phyloP scores from a whole-genome alignment of 2,113 vertebrate species.

The Myotis yumanensis region DNA sequence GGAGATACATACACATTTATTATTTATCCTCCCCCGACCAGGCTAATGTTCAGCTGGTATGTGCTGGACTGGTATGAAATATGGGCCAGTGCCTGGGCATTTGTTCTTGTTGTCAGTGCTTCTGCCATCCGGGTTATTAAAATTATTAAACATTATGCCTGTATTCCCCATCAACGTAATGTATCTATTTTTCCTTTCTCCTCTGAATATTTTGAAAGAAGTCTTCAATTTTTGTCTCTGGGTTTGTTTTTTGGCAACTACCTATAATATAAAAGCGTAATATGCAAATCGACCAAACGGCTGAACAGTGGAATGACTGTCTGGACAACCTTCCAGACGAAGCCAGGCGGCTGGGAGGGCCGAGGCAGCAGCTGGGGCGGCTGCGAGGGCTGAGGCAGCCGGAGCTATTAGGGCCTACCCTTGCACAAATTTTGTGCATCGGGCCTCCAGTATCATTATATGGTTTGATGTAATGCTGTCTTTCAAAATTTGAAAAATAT shows the following conservation, averaged over 20 bases:
- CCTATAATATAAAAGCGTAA: no score
- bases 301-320: no score
- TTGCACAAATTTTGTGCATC: no score
- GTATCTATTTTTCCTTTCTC: conserved; percentile 32
- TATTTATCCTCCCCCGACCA: neutral
- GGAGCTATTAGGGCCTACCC: no score
- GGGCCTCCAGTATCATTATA: neutral
- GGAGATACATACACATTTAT: neutral
- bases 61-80: neutral
- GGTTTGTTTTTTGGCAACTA: neutral
- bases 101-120: neutral
- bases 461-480: neutral
- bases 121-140: neutral
- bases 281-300: no score
- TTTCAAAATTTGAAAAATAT: neutral
- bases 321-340: no score
- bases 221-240: conserved; percentile 16
- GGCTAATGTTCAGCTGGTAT: neutral
- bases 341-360: no score
- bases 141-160: neutral
- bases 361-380: no score
- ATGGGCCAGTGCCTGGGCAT: neutral
- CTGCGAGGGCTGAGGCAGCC: no score
- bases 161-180: neutral
- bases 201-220: conserved; percentile 24